Percentiles rank a stretch among this genome's conserved stretches.
These are phyloP conservation scores for Crenuchus spilurus DNA, from an alignment of 2,797 vertebrate species.

Conservation along the genomic window DNA sequence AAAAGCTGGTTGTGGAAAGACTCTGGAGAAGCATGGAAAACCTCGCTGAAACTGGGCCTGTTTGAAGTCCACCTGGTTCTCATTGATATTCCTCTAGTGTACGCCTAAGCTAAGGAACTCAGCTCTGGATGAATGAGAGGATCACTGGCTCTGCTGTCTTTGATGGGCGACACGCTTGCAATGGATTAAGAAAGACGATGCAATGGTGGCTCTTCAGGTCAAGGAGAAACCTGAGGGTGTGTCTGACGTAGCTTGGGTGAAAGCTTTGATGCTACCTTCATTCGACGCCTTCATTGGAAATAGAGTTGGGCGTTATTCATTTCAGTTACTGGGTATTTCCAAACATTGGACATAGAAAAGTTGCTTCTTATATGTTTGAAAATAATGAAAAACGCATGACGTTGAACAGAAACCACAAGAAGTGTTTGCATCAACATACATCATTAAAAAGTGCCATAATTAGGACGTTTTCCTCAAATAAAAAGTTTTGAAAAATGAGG, in stretches of 20 bases:
- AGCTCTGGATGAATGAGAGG: neutral
- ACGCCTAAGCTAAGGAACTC: conserved; percentile 36
- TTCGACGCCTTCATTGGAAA: too few relatives aligned
- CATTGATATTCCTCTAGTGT: conserved; percentile 53
- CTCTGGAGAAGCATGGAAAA: conserved; percentile 43
- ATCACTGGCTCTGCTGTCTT: neutral
- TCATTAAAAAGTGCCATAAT: too few relatives aligned
- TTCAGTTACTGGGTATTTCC: too few relatives aligned
- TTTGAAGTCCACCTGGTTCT: conserved; percentile 63
- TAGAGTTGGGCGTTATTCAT: neutral
- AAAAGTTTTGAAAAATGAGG: neutral
- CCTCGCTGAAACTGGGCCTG: conserved; percentile 52
- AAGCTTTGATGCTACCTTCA: neutral
- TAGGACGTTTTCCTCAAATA: too few relatives aligned
- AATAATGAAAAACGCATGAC: too few relatives aligned
- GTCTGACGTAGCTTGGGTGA: neutral
- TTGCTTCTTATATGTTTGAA: too few relatives aligned
- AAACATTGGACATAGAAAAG: too few relatives aligned
- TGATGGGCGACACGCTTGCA: neutral
- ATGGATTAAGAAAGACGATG: neutral
- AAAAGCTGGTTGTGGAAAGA: conserved; percentile 43
- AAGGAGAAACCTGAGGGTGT: conserved; percentile 3
- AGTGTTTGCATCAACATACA: too few relatives aligned
- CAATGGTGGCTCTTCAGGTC: neutral
- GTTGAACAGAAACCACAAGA: too few relatives aligned